Evolutionary conservation across 2,113 vertebrate species (phyloP).

Genomic region (Amphilophus citrinellus): DNA sequence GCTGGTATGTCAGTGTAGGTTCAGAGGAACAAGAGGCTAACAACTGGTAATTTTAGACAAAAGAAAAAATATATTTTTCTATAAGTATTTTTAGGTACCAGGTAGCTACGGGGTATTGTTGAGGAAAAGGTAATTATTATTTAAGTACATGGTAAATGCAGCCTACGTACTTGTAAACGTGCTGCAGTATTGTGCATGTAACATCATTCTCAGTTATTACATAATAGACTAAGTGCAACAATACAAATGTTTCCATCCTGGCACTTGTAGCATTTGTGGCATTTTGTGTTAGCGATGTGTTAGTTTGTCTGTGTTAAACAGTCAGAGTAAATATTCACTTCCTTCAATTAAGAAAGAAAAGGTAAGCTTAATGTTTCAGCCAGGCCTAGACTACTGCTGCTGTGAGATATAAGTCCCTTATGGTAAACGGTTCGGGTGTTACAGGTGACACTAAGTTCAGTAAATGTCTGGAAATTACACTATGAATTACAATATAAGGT

Average conservation of each 20-base stretch:
- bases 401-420: neutral
- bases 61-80: neutral
- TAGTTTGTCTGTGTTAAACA: too few species aligned
- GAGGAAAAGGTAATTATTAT: too few species aligned
- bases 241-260: accelerated
- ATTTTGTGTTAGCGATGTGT: neutral
- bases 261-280: accelerated
- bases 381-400: neutral
- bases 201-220: neutral
- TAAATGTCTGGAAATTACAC: neutral
- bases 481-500: neutral
- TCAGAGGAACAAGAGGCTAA: neutral
- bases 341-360: neutral
- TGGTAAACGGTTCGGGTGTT: neutral
- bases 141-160: neutral
- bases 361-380: too few species aligned
- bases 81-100: neutral
- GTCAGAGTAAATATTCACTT: neutral
- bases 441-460: too few species aligned
- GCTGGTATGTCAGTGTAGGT: accelerated
- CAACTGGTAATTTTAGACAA: neutral
- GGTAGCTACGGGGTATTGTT: neutral
- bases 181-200: accelerated
- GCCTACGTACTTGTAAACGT: neutral
- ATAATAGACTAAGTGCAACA: neutral